phyloP scores from a whole-genome alignment of 2,113 vertebrate species.

The Carassius carassius region DNA sequence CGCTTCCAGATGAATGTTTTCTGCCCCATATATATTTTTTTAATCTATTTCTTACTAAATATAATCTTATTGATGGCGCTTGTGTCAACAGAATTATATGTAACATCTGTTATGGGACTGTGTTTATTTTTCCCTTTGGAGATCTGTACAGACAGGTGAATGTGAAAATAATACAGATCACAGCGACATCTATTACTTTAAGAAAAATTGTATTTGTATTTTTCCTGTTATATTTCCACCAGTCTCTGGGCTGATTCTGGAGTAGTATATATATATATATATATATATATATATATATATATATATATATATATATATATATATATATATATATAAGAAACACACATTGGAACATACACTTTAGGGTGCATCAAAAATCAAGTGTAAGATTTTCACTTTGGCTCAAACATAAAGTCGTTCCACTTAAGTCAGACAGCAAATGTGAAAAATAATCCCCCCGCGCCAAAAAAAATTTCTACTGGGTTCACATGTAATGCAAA shows the following conservation, averaged over 20 bases:
- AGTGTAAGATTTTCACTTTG: too few relatives aligned
- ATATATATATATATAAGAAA: too few relatives aligned
- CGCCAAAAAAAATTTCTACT: too few relatives aligned
- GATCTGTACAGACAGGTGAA: slow-evolving; percentile 6
- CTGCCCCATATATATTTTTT: background rate
- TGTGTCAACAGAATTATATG: slow-evolving; percentile 35
- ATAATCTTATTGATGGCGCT: background rate
- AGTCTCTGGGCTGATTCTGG: background rate
- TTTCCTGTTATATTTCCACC: background rate
- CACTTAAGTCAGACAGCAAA: too few relatives aligned
- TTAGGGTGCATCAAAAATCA: too few relatives aligned
- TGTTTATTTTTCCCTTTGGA: slow-evolving; percentile 14
- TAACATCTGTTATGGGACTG: slow-evolving; percentile 17
- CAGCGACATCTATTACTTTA: slow-evolving; percentile 29
- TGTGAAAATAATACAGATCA: background rate
- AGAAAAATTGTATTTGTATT: background rate
- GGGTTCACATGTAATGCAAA: too few relatives aligned
- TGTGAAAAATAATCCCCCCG: too few relatives aligned
- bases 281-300: too few relatives aligned
- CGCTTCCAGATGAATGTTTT: slow-evolving; percentile 27
- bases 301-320: too few relatives aligned
- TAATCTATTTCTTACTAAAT: slow-evolving; percentile 30
- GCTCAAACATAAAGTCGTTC: too few relatives aligned
- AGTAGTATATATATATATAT: too few relatives aligned
- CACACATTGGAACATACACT: too few relatives aligned